Conservation (phyloP, 2,888 invertebrate genomes). For the Galerucella calmariensis region DNA sequence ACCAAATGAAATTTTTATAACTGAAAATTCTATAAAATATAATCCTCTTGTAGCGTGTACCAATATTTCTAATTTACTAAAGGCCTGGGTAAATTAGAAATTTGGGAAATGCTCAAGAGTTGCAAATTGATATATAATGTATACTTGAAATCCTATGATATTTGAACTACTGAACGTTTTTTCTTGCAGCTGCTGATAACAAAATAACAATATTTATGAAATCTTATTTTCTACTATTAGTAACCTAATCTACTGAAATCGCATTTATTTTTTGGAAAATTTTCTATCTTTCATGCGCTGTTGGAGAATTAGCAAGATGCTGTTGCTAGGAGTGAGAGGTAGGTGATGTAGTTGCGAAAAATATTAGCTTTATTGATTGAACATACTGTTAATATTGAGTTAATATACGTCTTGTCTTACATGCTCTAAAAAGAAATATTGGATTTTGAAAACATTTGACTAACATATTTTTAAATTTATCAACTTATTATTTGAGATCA, state of each 20-base stretch:
- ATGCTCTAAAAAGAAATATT: no score
- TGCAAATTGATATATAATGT: background rate
- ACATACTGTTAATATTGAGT: background rate
- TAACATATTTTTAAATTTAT: no score
- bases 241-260: constrained; percentile 1
- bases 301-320: background rate
- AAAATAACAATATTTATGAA: background rate
- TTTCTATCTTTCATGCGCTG: background rate
- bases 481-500: no score
- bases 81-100: background rate
- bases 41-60: background rate
- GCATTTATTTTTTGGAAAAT: background rate
- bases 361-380: background rate
- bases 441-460: no score
- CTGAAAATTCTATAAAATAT: background rate
- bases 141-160: background rate
- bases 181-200: constrained; percentile 16
- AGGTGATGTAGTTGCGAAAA: constrained; percentile 23
- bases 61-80: background rate
- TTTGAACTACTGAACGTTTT: constrained; percentile 16
- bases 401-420: no score
- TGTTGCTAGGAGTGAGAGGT: constrained; percentile 16
- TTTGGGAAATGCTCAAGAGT: background rate
- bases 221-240: background rate
- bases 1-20: background rate